Percentiles rank a stretch among this genome's conserved stretches.
These are phyloP conservation scores for Ramazzottius varieornatus DNA, from an alignment of 2,888 invertebrate genomes.

Conservation along the genomic window DNA sequence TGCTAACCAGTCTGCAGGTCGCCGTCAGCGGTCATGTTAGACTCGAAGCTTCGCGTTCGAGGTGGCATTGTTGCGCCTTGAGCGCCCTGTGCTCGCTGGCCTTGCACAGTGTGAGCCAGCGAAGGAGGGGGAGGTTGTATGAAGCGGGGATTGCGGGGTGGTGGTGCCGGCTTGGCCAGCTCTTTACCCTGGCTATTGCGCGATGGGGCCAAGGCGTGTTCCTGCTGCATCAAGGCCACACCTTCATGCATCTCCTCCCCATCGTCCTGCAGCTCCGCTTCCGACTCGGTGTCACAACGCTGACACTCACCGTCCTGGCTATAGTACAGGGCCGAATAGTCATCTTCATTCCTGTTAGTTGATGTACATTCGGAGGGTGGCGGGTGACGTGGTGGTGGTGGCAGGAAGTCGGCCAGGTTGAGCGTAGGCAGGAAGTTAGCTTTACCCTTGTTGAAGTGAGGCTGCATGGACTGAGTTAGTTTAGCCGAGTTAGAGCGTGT, in stretches of 20 bases:
- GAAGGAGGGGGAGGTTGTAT: no score
- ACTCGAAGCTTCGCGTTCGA: not conserved
- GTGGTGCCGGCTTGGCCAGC: no score
- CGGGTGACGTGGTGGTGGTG: not conserved
- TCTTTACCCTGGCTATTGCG: no score
- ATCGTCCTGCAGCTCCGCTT: not conserved
- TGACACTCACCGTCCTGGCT: not conserved
- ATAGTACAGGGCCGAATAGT: not conserved
- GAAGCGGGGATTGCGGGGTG: no score
- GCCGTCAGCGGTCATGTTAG: not conserved
- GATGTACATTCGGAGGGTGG: not conserved
- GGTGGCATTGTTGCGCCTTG: no score
- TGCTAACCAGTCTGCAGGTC: not conserved
- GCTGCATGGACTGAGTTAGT: not conserved
- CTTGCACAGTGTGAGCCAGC: no score
- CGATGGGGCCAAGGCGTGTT: no score
- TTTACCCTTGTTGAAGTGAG: not conserved
- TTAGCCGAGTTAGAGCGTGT: not conserved
- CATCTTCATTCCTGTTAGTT: not conserved
- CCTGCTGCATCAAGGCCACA: not conserved
- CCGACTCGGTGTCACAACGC: not conserved
- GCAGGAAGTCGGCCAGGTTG: not conserved
- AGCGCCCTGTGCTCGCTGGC: no score
- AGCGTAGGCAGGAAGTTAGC: not conserved
- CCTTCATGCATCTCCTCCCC: not conserved